Base-by-base conservation (phyloP, 2,888 invertebrate genomes). In the Dendrolimus houi region DNA sequence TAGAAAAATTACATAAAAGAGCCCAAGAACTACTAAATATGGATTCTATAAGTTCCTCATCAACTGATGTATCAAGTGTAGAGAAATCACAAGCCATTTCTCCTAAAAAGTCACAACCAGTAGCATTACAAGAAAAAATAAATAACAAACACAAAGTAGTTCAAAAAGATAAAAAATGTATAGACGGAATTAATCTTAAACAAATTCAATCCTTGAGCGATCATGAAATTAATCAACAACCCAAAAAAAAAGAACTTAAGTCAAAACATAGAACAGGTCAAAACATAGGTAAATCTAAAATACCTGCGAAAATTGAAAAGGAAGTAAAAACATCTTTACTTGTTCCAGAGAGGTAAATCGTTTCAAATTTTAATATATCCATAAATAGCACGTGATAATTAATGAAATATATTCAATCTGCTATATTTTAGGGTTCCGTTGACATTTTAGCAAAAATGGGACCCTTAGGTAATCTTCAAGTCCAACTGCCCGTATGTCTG, bases 21-120 rank as follows among this genome's bases (percentile, higher is more conserved):
- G 88, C 89, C 8, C 83, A 88, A 68, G 87, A 85, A 65, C 74
- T 90, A 54, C 71, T 90, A 0, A 81, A 79, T 63, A 76, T 82
- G 57, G 75, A 75, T 52, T 80, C 85, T n/a, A 65, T 74, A 14
- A 80, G 75, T 62, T 81, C 85, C 2, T 81, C 75, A 64, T 78
- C 83, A 56, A 81, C 83, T n/a, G 88, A 89, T 57, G 64, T 63
- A 41, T 83, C 85, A 57, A 79, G 66, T 59, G 62, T 66, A 40
- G 73, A 76, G 58, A 70, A 70, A 57, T 56, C 59, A 52, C 69
- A 66, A 55, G 58, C 61, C 57, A 55, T 61, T 14, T 59, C 57
- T 53, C 64, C 53, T 57, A 68, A 64, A 58, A 52, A 60, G 59
- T 57, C 13, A 41, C 54, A 58, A 14, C 9, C 47, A 10, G 2